Evolutionary conservation across 2,797 vertebrate species (phyloP).

Genomic region (Cryptoblepharus egeriae): DNA sequence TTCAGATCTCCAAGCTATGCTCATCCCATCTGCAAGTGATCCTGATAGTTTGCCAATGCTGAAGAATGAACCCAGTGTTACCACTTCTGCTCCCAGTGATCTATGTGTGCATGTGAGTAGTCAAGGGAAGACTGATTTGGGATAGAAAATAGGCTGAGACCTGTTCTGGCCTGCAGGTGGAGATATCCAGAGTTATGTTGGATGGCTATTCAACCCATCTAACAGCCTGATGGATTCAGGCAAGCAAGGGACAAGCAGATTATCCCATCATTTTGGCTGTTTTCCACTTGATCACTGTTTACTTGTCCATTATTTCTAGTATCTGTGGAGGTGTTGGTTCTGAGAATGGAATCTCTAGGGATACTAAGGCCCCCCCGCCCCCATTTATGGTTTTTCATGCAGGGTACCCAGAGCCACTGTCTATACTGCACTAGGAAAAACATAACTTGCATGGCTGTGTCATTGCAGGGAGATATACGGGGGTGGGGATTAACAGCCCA

Average conservation of each 20-base stretch:
- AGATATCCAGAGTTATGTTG: not conserved
- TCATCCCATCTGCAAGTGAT: conserved; percentile 58
- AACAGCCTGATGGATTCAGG: too few species aligned
- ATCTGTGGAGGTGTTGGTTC: too few species aligned
- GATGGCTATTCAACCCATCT: too few species aligned
- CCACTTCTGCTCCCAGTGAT: conserved; percentile 65
- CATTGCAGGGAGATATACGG: not conserved
- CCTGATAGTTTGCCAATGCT: conserved; percentile 73
- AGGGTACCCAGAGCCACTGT: too few species aligned
- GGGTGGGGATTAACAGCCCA: too few species aligned
- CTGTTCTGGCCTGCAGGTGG: not conserved
- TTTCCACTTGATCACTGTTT: too few species aligned
- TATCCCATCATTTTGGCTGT: too few species aligned
- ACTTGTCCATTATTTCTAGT: too few species aligned
- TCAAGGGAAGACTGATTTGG: not conserved
- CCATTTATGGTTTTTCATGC: too few species aligned
- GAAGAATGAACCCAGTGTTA: conserved; percentile 74
- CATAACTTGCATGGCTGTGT: not conserved
- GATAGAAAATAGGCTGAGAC: not conserved
- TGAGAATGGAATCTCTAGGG: too few species aligned
- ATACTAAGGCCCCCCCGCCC: too few species aligned
- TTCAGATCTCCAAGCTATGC: conserved; percentile 44
- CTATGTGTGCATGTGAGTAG: conserved; percentile 77
- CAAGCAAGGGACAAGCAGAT: too few species aligned
- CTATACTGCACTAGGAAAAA: not conserved